Conservation (phyloP, 2,888 invertebrate genomes). For the Spodoptera littoralis region DNA sequence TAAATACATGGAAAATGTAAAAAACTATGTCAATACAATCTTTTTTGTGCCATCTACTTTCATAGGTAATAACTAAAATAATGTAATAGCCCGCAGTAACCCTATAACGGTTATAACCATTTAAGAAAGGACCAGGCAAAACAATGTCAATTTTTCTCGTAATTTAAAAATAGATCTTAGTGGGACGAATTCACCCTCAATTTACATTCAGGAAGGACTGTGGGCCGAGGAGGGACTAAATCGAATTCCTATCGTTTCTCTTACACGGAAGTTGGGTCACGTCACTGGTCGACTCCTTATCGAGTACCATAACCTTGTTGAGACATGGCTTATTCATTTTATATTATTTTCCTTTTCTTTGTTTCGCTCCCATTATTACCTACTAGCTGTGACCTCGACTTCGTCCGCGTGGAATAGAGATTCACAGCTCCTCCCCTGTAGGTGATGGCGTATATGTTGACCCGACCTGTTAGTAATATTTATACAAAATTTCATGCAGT, state of each 20-base stretch:
- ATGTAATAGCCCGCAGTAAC: constrained; percentile 17
- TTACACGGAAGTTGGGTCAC: constrained; percentile 71
- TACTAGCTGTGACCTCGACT: too few species aligned
- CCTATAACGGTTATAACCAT: constrained; percentile 6
- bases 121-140: constrained; percentile 16
- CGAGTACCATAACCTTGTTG: constrained; percentile 56
- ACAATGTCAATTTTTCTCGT: constrained; percentile 68
- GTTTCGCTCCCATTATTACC: background rate
- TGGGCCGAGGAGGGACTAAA: constrained; percentile 77
- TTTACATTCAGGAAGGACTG: constrained; percentile 84
- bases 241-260: constrained; percentile 85
- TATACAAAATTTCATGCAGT: too few species aligned
- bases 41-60: constrained; percentile 19
- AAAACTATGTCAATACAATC: too few species aligned
- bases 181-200: constrained; percentile 76
- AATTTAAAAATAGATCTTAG: constrained; percentile 78
- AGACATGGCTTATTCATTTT: constrained; percentile 58
- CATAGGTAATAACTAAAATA: constrained; percentile 11
- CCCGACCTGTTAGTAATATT: too few species aligned
- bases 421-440: too few species aligned
- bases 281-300: constrained; percentile 61
- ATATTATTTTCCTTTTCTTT: constrained; percentile 21
- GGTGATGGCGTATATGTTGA: too few species aligned
- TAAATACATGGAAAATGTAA: too few species aligned
- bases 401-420: too few species aligned